phyloP scores from a whole-genome alignment of 2,797 vertebrate species.

The Simalia tracyae region DNA sequence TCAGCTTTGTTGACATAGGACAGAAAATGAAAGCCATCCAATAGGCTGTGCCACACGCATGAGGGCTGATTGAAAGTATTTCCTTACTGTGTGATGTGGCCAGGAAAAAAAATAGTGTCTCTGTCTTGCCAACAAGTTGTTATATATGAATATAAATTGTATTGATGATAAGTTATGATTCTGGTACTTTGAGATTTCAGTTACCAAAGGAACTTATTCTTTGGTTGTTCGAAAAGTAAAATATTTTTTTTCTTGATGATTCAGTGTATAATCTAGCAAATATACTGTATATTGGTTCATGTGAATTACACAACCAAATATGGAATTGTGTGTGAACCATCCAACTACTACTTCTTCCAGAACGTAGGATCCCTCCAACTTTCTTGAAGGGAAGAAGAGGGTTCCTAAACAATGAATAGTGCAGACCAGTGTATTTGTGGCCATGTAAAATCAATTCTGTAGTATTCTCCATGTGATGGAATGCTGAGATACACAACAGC shows the following conservation, averaged over 20 bases:
- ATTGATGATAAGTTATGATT: background rate
- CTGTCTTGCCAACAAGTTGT: background rate
- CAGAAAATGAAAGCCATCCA: slow-evolving; percentile 20
- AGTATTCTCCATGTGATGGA: no score
- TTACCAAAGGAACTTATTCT: background rate
- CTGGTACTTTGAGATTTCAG: background rate
- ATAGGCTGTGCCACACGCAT: background rate
- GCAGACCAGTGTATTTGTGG: background rate
- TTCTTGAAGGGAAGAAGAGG: background rate
- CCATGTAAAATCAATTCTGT: background rate
- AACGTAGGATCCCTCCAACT: background rate
- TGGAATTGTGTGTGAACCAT: background rate
- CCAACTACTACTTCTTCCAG: background rate
- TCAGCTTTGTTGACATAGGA: background rate
- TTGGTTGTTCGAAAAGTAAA: background rate
- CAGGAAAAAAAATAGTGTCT: background rate
- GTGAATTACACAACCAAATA: background rate
- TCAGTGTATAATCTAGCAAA: background rate
- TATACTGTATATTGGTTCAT: background rate
- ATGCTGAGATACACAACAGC: no score
- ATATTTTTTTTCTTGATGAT: background rate
- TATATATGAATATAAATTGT: background rate
- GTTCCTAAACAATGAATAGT: background rate
- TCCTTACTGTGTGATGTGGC: background rate
- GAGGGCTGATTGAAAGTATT: background rate